Evolutionary conservation across 2,888 invertebrate genomes (phyloP), one percentile per base, ranked within the genome.

Genomic region (Nysson spinosus): DNA sequence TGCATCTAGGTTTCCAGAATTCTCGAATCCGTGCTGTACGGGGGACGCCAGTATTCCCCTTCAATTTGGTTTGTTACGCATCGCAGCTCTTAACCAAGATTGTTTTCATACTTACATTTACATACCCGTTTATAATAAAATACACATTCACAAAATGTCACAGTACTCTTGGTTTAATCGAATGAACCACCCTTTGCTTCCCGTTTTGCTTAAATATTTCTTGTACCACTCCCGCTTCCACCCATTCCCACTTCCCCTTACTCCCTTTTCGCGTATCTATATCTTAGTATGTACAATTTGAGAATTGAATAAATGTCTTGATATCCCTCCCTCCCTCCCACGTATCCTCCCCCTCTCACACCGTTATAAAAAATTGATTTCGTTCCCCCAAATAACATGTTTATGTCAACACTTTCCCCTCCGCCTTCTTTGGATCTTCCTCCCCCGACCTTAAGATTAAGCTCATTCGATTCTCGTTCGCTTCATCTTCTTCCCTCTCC

Each of bases 121-220:
- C 66, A 40, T 60, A 69, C 71, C 74, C 77, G 75, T 79, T 34
- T 78, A 83, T 83, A 83, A 83, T 83, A 84, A 85, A 85, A 84
- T 83, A 83, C 83, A 81, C 83, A 82, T 83, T 83, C 83, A 81
- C 81, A 54, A 75, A n/a, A 79, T 75, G 75, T 78, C 80, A 80
- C 74, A 76, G 54, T 70, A 73, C 37, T 55, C 26, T 24, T 47
- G 16, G 37, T 17, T 17, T 12, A 42, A 46, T 43, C 17, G 34
- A 35, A 14, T 26, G n/a, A n/a, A n/a, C n/a, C n/a, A n/a, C n/a
- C n/a, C n/a, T 32, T 20, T 5, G 1, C 3, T 17, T 9, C 7
- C 6, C 16, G 26, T 24, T 5, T 7, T 0, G 12, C 16, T 22
- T 24, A n/a, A n/a, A n/a, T n/a, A n/a, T 47, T 16, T 14, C 11